phyloP scores from a whole-genome alignment of 2,888 invertebrate genomes.

The Mythimna vitellina region DNA sequence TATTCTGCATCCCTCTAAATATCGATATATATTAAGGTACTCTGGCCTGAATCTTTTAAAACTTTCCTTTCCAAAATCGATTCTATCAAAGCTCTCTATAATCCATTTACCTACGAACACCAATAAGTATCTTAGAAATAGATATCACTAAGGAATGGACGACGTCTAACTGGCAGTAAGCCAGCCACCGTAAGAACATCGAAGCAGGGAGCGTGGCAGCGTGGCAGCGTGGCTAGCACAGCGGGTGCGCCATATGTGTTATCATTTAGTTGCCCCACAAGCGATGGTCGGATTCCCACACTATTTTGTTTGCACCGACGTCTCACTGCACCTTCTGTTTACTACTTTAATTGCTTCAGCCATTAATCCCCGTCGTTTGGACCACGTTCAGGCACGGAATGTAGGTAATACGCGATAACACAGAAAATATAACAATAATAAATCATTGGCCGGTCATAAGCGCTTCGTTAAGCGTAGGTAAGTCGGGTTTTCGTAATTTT shows the following conservation, averaged over 20 bases:
- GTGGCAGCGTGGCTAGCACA: conserved; percentile 42
- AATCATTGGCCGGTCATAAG: conserved; percentile 65
- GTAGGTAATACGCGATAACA: conserved; percentile 71
- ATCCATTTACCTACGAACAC: conserved; percentile 60
- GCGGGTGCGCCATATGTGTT: conserved; percentile 61
- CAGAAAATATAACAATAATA: conserved; percentile 69
- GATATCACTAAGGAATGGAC: conserved; percentile 52
- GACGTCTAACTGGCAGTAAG: conserved; percentile 61
- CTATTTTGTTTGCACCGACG: conserved; percentile 79
- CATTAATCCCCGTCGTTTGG: conserved; percentile 85
- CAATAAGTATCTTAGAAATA: conserved; percentile 59
- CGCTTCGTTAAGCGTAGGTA: conserved; percentile 51
- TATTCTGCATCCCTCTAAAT: not conserved
- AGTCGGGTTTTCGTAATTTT: conserved; percentile 50
- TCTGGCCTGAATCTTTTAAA: conserved; percentile 19
- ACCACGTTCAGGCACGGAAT: conserved; percentile 77
- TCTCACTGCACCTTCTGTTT: conserved; percentile 86
- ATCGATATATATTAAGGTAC: not conserved
- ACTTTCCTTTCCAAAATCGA: not conserved
- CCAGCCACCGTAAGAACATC: conserved; percentile 60
- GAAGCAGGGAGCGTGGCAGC: conserved; percentile 20
- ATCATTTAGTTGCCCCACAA: conserved; percentile 62
- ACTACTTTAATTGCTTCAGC: conserved; percentile 87
- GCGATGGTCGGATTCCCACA: conserved; percentile 76
- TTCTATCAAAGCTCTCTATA: conserved; percentile 44